Conservation (phyloP, 2,888 invertebrate genomes). For the Serripes groenlandicus region DNA sequence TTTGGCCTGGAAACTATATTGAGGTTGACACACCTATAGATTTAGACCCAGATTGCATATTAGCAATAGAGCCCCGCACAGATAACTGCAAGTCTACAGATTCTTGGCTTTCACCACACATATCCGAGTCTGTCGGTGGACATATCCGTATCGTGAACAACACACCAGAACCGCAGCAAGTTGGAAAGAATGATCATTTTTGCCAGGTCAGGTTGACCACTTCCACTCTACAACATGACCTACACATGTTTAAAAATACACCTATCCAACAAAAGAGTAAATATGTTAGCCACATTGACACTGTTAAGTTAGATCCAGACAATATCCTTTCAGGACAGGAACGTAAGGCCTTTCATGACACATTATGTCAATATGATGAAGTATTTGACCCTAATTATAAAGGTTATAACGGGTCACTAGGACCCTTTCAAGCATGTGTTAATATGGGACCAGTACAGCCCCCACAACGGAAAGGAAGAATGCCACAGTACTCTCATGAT, state of each 20-base stretch:
- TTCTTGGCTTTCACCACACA: conserved; percentile 37
- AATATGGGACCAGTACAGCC: conserved; percentile 73
- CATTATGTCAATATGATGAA: conserved; percentile 46
- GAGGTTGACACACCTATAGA: conserved; percentile 41
- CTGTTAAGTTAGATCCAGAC: conserved; percentile 46
- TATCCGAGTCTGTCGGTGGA: conserved; percentile 41
- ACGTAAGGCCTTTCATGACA: conserved; percentile 19
- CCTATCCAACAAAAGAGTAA: too few species aligned
- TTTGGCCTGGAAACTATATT: conserved; percentile 61
- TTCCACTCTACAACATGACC: too few species aligned
- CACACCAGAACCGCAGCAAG: conserved; percentile 18
- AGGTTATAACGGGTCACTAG: conserved; percentile 69
- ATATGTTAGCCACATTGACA: too few species aligned
- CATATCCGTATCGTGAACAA: conserved; percentile 50
- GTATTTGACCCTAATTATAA: conserved; percentile 57
- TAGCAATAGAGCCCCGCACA: conserved; percentile 40
- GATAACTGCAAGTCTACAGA: not conserved
- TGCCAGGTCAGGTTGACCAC: conserved; percentile 29
- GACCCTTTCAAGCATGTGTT: conserved; percentile 66
- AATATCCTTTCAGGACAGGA: conserved; percentile 7
- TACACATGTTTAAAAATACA: too few species aligned
- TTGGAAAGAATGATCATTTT: conserved; percentile 47
- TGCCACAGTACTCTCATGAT: conserved; percentile 67
- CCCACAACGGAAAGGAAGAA: conserved; percentile 68
- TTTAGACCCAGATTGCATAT: conserved; percentile 7